phyloP scores from a whole-genome alignment of 2,888 invertebrate genomes.

The Hypselothyrea guttata region DNA sequence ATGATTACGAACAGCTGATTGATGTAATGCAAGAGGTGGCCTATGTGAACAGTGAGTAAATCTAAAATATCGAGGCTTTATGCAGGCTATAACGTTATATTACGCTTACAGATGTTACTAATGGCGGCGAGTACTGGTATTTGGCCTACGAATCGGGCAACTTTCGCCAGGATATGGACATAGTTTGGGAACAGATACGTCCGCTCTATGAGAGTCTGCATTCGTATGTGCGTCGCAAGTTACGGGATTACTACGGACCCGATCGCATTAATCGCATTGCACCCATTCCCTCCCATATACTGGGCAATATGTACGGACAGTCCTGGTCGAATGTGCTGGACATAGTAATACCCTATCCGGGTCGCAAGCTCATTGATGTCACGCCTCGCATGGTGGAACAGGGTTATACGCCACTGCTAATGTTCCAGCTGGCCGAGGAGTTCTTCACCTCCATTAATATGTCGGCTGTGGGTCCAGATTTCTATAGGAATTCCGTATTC shows the following conservation, averaged over 20 bases:
- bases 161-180: slow-evolving; percentile 90
- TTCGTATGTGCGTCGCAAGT: slow-evolving; percentile 92
- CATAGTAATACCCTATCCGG: slow-evolving; percentile 92
- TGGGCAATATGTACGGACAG: slow-evolving; percentile 96
- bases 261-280: slow-evolving; percentile 91
- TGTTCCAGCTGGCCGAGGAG: slow-evolving; percentile 94
- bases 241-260: slow-evolving; percentile 92
- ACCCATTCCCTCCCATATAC: slow-evolving; percentile 91
- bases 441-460: slow-evolving; percentile 95
- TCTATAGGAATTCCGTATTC: slow-evolving; percentile 93
- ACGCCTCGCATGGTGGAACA: slow-evolving; percentile 91
- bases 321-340: slow-evolving; percentile 93
- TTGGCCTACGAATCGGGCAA: slow-evolving; percentile 91
- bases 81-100: not conserved
- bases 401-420: slow-evolving; percentile 91
- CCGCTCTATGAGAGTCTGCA: slow-evolving; percentile 94
- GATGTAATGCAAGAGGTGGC: slow-evolving; percentile 92
- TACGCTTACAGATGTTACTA: slow-evolving; percentile 88
- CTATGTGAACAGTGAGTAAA: slow-evolving; percentile 88
- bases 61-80: not conserved
- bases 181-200: slow-evolving; percentile 91
- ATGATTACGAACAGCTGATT: slow-evolving; percentile 90
- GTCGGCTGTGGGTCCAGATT: slow-evolving; percentile 92
- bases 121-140: slow-evolving; percentile 94
- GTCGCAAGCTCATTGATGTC: slow-evolving; percentile 91